phyloP scores from a whole-genome alignment of 2,113 vertebrate genomes.

The Vulpes ferrilata region DNA sequence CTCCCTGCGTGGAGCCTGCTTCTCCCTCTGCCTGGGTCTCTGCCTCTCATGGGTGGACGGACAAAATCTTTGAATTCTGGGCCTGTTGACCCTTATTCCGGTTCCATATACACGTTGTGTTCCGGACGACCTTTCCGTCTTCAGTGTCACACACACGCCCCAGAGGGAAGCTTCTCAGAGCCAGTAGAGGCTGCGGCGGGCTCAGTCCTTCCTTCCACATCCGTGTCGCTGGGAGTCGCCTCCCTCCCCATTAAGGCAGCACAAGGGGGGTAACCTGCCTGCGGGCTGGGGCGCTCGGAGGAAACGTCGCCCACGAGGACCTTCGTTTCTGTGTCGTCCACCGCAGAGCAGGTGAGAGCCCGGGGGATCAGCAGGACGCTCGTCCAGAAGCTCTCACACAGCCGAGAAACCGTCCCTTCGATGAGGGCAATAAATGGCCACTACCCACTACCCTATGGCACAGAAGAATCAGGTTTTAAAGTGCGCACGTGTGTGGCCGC shows the following conservation, averaged over 20 bases:
- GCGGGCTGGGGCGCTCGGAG: conserved; percentile 12
- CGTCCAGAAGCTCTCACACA: not conserved
- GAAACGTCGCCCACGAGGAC: not conserved
- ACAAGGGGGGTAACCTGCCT: conserved; percentile 37
- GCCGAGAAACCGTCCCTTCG: conserved; percentile 60
- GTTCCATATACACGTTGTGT: not conserved
- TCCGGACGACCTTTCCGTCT: not conserved
- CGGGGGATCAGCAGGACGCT: not conserved
- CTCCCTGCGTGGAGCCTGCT: too few species aligned
- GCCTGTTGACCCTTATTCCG: not conserved
- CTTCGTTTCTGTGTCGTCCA: conserved; percentile 21
- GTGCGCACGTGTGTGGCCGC: conserved; percentile 11
- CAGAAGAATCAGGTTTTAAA: not conserved
- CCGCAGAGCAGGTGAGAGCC: conserved; percentile 46
- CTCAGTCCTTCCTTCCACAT: not conserved
- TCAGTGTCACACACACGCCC: not conserved
- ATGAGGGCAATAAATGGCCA: not conserved
- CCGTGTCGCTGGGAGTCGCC: conserved; percentile 37
- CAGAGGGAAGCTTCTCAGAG: not conserved
- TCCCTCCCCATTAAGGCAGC: conserved; percentile 10
- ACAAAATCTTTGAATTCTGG: not conserved
- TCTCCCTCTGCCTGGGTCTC: too few species aligned
- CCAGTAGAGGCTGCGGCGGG: fast-evolving
- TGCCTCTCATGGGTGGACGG: too few species aligned
- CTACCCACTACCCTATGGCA: not conserved